Percentiles rank a stretch among this genome's conserved stretches.
phyloP scores from a whole-genome alignment of 2,113 vertebrate genomes.

The Paratilapia polleni region DNA sequence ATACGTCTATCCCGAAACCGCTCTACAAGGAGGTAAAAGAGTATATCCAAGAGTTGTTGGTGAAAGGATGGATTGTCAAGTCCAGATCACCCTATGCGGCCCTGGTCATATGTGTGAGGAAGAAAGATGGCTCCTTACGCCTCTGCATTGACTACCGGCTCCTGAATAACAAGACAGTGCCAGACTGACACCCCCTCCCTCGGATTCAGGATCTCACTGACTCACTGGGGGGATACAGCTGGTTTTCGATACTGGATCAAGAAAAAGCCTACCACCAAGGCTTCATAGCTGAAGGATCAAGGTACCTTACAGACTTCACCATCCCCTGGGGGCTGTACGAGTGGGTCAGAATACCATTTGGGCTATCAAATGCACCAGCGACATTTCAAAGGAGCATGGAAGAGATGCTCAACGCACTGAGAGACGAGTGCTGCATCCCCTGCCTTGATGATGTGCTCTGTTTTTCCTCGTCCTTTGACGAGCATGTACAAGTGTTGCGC shows the following conservation, averaged over 20 bases:
- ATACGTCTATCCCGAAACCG: slow-evolving; percentile 21
- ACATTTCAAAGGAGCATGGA: slow-evolving; percentile 25
- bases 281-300: slow-evolving; percentile 8
- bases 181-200: background rate
- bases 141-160: background rate
- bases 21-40: slow-evolving; percentile 13
- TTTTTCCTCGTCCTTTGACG: background rate
- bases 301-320: slow-evolving; percentile 2
- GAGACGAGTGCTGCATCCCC: background rate
- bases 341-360: background rate
- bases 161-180: slow-evolving; percentile 11
- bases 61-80: background rate
- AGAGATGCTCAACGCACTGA: background rate
- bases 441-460: background rate
- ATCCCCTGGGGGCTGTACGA: background rate
- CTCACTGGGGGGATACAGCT: background rate
- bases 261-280: slow-evolving; percentile 16
- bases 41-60: background rate
- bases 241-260: slow-evolving; percentile 19
- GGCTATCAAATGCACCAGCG: background rate
- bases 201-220: slow-evolving; percentile 10
- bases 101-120: slow-evolving; percentile 6
- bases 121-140: background rate
- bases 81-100: background rate
- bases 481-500: background rate